Base-by-base conservation (phyloP, 1,140 invertebrate genomes). In the Pygmarrhopalites habei region DNA sequence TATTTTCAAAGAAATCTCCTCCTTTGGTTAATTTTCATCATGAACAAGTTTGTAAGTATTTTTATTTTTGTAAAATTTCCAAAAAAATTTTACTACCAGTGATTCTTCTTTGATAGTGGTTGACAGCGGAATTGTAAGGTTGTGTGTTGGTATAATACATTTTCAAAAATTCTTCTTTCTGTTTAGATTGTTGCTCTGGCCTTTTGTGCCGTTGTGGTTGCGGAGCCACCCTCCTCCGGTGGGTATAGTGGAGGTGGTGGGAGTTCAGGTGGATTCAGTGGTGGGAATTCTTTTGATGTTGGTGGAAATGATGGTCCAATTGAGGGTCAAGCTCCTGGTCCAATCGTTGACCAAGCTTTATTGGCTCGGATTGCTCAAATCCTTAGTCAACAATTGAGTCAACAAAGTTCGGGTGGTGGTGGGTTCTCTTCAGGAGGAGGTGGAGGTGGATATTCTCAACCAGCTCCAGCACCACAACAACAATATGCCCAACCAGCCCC, bases 291-390 rank as follows among this genome's bases (percentile, higher is more conserved):
- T 12, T 53, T 21, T 15, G 41, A 43, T 17, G 57, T 56, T 12
- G 32, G 30, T 19, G 29, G 41, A 17, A 30, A 17, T 21, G 47
- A 39, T 51, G 52, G 29, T 2, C 29, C 58, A 43, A 29, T 43
- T 25, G 61, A 63, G 23, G 61, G 61, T 17, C 32, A 63, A 14
- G 52, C 52, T 47, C 61, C 61, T 10, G 61, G 61, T 23, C 19
- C 44, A 5, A 60, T 67, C 32, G 66, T 67, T 4, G 62, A 67
- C 44, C 57, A 60, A 44, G 60, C 61, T 30, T 55, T 67, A 12
- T 43, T 67, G 10, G 51, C 51, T 12, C 47, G 66, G 25, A 67
- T 67, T 46, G 55, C 66, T 21, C 41, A 62, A 44, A 67, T 67
- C 21, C 29, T 67, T 15, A 64, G 61, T 30, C 55, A 58, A 30